Base-by-base conservation (phyloP, 2,888 invertebrate genomes). In the Dicyrtoma fusca region DNA sequence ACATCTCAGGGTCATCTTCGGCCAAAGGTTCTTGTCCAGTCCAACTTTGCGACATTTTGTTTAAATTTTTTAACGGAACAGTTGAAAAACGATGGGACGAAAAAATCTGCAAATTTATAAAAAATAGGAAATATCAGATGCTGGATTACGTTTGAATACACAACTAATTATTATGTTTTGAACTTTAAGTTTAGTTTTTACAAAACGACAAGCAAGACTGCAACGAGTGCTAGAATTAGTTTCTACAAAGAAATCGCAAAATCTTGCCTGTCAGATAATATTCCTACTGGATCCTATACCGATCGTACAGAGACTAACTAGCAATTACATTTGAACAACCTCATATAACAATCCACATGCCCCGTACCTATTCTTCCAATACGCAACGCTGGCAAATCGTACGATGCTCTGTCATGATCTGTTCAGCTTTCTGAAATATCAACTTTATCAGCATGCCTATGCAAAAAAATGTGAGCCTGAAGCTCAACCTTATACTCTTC, bases 1-100 rank as follows among this genome's bases (percentile, higher is more conserved):
- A 91, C 19, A 97, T 86, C 84, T 97, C 95, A 0, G 95, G 92
- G 84, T 98, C 98, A 17, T 89, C 88, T 49, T 92, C 90, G 87
- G 89, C 79, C 44, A 86, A 68, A 10, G 80, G 77, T 65, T 80
- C 80, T 14, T 73, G 70, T 21, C 80, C 80, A 34, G 75, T 76
- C 80, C 80, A 80, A 17, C 34, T 63, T 34, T 69, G 69, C 17
- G 80, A 72, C 80, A 80, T 80, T 73, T 75, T 78, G 63, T 77
- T 77, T 10, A 78, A 65, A 53, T 74, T 75, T 63, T 75, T 72
- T 21, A 70, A 14, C 6, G 69, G 57, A 47, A 53, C 21, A 17
- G 63, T 55, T 49, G 71, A 63, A 13, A n/a, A 69, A 25, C 57
- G 55, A 25, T 64, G 8, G 8, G 34, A 34, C 34, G 34, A 34